phyloP scores from a whole-genome alignment of 2,797 vertebrate species.

The Sebastes aleutianus region DNA sequence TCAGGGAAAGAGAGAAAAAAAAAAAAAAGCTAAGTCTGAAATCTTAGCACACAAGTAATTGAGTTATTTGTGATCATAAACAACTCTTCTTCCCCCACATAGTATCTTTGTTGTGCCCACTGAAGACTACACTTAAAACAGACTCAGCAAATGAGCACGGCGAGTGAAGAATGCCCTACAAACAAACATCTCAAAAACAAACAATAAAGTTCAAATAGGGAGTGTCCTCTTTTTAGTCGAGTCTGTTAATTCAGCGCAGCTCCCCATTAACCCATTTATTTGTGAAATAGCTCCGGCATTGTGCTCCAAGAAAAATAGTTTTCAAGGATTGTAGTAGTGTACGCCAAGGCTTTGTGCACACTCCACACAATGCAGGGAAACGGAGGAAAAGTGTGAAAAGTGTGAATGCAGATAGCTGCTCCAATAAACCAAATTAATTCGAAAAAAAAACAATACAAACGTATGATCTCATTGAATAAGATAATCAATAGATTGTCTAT shows the following conservation, averaged over 20 bases:
- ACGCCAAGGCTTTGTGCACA: neutral
- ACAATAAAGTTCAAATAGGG: constrained; percentile 21
- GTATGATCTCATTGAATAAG: neutral
- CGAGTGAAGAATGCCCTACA: neutral
- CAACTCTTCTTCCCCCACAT: neutral
- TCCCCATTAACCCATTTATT: constrained; percentile 35
- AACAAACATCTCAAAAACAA: constrained; percentile 35
- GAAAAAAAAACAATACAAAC: neutral
- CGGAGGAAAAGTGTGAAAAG: neutral
- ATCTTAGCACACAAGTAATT: neutral
- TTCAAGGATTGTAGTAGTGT: neutral
- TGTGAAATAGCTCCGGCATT: neutral
- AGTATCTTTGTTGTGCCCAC: neutral
- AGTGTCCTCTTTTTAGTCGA: neutral
- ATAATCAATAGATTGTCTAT: neutral
- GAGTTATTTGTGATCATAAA: constrained; percentile 21
- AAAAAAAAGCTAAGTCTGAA: neutral
- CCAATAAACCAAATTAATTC: neutral
- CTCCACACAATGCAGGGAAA: neutral
- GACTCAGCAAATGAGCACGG: constrained; percentile 1
- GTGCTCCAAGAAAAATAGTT: neutral
- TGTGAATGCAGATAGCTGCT: neutral
- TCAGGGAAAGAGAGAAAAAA: neutral
- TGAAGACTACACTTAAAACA: constrained; percentile 17
- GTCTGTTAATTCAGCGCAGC: constrained; percentile 2